Evolutionary conservation across 2,113 vertebrate genomes (phyloP), one percentile per base, ranked within the genome.

Genomic region (Coregonus clupeaformis): DNA sequence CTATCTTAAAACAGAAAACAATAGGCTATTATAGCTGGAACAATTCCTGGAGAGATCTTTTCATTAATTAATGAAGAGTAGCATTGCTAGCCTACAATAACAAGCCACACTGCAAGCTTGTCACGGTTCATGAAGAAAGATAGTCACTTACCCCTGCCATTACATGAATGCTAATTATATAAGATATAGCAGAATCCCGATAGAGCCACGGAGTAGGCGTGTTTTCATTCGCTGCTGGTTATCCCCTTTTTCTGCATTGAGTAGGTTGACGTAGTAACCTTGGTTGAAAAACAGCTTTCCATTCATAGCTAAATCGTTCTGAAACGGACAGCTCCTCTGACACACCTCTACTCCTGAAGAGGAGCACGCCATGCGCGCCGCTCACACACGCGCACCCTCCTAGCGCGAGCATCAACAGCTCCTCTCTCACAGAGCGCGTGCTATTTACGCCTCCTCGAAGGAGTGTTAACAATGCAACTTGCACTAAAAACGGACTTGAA

Each of bases 251-350:
- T 55, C 65, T 71, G 24, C 57, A 73, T 52, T 59, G 25, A 45
- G 68, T 4, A 24, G 52, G 25, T 30, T 65, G 42, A 32, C 73
- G 45, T 47, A 30, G 55, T 42, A 30, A 29, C 16, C 69, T 9
- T 29, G 27, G 25, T 67, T 67, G 18, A 16, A 67, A 67, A 32
- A 18, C 7, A 14, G 20, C 20, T 52, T 52, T 63, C 25, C n/a
- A 57, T 71, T 75, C 67, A 63, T 62, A 36, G 76, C 20, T 59
- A 59, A 7, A 49, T 20, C 72, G 82, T 84, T 64, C 82, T 84
- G 82, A 78, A 84, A 69, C 67, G 76, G 78, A 80, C 78, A 84
- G 82, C 66, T 83, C 75, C 72, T 20, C 68, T 47, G 59, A 57
- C 68, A 68, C 72, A 25, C 64, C 42, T 6, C 3, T 47, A 22